Evolutionary conservation across 2,113 vertebrate genomes (phyloP).

Genomic region (Gymnarchus niloticus): DNA sequence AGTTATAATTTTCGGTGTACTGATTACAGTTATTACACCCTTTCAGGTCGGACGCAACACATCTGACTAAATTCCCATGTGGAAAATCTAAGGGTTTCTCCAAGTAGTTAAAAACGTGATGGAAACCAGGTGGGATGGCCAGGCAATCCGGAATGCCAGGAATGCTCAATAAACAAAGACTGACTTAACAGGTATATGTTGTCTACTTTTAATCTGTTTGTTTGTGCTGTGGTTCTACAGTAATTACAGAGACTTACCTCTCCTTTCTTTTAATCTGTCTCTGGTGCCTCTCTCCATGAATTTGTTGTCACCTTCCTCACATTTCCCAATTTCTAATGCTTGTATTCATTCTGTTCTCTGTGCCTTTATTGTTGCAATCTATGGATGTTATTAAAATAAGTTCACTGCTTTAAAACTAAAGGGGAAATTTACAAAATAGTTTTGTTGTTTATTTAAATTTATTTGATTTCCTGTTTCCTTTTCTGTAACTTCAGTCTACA

Average conservation of each 20-base stretch:
- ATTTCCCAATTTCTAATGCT: neutral
- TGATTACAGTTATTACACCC: conserved; percentile 10
- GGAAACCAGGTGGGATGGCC: neutral
- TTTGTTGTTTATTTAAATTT: neutral
- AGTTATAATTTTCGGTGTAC: conserved; percentile 9
- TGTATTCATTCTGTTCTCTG: neutral
- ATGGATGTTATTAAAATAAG: neutral
- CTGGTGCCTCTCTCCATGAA: neutral
- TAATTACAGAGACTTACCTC: neutral
- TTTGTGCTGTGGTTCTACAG: neutral
- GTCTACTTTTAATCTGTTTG: neutral
- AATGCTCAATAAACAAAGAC: conserved; percentile 9
- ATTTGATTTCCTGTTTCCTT: conserved; percentile 2
- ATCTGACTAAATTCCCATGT: conserved; percentile 1
- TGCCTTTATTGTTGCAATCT: neutral
- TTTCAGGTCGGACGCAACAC: neutral
- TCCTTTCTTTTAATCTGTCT: neutral
- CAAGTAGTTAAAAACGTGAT: neutral
- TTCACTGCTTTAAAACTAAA: neutral
- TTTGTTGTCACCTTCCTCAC: neutral
- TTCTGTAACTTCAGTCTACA: neutral
- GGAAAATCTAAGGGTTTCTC: conserved; percentile 9
- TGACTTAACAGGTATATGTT: neutral
- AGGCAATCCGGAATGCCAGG: neutral
- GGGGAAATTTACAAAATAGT: neutral